A percentile compares a stretch with the other conserved stretches of the same genome.
Evolutionary conservation across 2,797 vertebrate genomes (phyloP).

Genomic region (Neosalanx taihuensis): DNA sequence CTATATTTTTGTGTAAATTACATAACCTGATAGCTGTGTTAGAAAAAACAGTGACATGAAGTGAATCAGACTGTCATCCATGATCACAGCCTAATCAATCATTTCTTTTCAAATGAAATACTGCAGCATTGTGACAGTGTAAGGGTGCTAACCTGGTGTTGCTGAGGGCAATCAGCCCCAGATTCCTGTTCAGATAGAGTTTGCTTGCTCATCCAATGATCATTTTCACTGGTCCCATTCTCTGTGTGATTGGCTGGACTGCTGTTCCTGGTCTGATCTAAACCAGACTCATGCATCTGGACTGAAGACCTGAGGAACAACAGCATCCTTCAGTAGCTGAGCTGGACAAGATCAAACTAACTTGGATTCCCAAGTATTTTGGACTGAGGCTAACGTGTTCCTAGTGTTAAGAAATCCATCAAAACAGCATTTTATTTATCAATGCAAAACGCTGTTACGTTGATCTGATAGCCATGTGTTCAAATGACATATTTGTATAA

Average conservation of each 20-base stretch:
- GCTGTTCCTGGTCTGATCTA: slow-evolving; percentile 88
- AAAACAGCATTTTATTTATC: background rate
- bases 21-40: background rate
- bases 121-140: background rate
- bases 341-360: background rate
- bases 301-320: slow-evolving; percentile 84
- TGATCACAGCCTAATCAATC: background rate
- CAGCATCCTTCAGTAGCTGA: background rate
- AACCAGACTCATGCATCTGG: slow-evolving; percentile 99
- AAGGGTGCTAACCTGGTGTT: slow-evolving; percentile 67
- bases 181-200: slow-evolving; percentile 81
- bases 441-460: background rate
- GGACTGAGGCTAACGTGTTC: background rate
- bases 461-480: background rate
- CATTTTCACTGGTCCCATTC: slow-evolving; percentile 86
- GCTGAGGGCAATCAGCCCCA: slow-evolving; percentile 77
- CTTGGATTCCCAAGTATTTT: background rate
- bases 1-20: background rate
- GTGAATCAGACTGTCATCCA: background rate
- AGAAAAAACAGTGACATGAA: no score
- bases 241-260: slow-evolving; percentile 84
- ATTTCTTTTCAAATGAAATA: background rate
- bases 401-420: no score
- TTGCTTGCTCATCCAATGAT: slow-evolving; percentile 84
- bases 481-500: background rate